Conservation (phyloP, 1,140 invertebrate genomes). For the Eurosta solidaginis region DNA sequence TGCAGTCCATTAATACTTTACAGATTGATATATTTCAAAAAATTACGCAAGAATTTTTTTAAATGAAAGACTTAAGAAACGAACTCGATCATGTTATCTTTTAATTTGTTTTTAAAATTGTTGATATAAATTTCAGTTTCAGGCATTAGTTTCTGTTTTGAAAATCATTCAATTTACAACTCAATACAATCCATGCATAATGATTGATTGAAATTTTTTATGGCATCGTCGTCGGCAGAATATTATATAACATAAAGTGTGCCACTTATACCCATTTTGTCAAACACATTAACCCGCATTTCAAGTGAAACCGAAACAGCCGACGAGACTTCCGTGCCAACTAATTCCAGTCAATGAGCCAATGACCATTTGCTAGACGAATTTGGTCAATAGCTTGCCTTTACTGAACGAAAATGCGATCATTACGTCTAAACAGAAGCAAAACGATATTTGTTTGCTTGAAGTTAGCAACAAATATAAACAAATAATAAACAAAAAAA, state of each 20-base stretch:
- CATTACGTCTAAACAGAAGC: not conserved
- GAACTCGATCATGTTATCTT: no score
- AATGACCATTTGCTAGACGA: not conserved
- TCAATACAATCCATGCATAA: not conserved
- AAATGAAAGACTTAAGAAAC: not conserved
- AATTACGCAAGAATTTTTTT: not conserved
- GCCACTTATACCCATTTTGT: not conserved
- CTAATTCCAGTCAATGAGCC: not conserved
- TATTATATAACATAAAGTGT: not conserved
- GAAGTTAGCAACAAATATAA: not conserved
- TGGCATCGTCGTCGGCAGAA: not conserved
- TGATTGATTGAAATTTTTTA: not conserved
- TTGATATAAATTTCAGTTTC: no score
- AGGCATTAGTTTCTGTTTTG: no score
- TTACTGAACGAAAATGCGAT: not conserved
- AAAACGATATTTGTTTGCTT: not conserved
- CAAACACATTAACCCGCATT: slow-evolving; percentile 13
- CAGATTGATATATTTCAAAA: no score
- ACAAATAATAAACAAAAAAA: not conserved
- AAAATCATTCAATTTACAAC: no score
- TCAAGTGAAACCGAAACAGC: not conserved
- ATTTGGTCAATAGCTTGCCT: not conserved
- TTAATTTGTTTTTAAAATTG: no score
- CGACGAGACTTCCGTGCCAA: not conserved
- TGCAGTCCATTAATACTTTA: no score